Percentiles rank a stretch among this genome's conserved stretches.
These are phyloP conservation scores for Drosophila pachea DNA, from an alignment of 1,140 invertebrate genomes.

Conservation along the genomic window DNA sequence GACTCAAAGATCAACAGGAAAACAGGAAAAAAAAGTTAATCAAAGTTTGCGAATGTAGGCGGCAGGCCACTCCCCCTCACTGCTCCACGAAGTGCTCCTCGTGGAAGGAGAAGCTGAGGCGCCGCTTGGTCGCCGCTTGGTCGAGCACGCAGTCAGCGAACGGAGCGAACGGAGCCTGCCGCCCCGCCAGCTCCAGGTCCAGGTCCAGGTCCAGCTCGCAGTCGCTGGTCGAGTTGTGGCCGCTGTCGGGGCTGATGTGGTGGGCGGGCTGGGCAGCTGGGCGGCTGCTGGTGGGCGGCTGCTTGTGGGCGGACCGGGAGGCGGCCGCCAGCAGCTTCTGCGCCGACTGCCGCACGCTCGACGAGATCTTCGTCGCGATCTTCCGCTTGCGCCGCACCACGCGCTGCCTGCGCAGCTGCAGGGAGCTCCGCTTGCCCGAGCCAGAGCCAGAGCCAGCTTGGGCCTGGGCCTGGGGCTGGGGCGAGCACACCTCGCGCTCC, in stretches of 20 bases:
- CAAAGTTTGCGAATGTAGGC: constrained; percentile 1
- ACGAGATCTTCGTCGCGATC: constrained; percentile 57
- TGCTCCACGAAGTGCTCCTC: constrained; percentile 55
- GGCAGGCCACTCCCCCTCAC: constrained; percentile 9
- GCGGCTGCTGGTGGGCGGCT: constrained; percentile 2
- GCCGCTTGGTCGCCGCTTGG: constrained; percentile 61
- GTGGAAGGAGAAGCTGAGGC: constrained; percentile 67
- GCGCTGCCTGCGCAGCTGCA: constrained; percentile 65
- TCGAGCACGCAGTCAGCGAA: constrained; percentile 26
- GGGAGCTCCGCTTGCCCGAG: constrained; percentile 33
- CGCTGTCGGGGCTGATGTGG: constrained; percentile 75
- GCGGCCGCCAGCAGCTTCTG: constrained; percentile 63
- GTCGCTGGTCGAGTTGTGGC: constrained; percentile 66
- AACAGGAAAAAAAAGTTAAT: constrained; percentile 33
- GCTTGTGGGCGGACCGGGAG: constrained; percentile 42
- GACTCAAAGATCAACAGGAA: not conserved
- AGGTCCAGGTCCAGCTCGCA: constrained; percentile 52
- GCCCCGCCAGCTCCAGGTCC: constrained; percentile 41
- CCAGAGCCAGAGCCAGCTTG: not conserved
- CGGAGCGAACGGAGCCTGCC: constrained; percentile 39
- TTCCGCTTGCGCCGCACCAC: constrained; percentile 72
- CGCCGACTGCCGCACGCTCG: constrained; percentile 63
- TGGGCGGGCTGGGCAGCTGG: not conserved
- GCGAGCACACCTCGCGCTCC: constrained; percentile 67
- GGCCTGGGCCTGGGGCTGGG: constrained; percentile 12